Percentiles rank a stretch among this genome's conserved stretches.
phyloP scores from a whole-genome alignment of 2,888 invertebrate species.

The Apodemia duryi region DNA sequence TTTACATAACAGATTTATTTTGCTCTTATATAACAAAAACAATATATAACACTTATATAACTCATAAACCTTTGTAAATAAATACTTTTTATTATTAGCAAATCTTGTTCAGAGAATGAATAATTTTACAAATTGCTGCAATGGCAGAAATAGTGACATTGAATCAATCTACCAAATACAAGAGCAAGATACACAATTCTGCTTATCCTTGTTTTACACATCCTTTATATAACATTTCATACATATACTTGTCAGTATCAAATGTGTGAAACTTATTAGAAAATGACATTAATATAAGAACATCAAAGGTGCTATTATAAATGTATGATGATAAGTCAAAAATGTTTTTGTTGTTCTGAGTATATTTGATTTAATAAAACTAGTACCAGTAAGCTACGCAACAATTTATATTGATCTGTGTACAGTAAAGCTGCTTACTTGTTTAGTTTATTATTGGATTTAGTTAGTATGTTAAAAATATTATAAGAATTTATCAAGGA shows the following conservation, averaged over 20 bases:
- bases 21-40: slow-evolving; percentile 15
- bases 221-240: neutral
- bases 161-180: neutral
- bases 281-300: slow-evolving; percentile 2
- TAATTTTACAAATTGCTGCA: slow-evolving; percentile 7
- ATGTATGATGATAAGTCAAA: slow-evolving; percentile 2
- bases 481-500: slow-evolving; percentile 30
- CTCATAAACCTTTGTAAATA: slow-evolving; percentile 15
- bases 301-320: neutral
- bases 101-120: slow-evolving; percentile 9
- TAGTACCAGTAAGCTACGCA: slow-evolving; percentile 24
- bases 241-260: neutral
- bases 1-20: slow-evolving; percentile 24
- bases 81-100: slow-evolving; percentile 9
- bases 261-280: neutral
- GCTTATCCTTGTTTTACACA: slow-evolving; percentile 9
- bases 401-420: slow-evolving; percentile 21
- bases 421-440: slow-evolving; percentile 25
- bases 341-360: slow-evolving; percentile 8
- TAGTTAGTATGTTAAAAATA: slow-evolving; percentile 36
- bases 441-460: slow-evolving; percentile 22
- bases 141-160: neutral
- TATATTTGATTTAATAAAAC: neutral
- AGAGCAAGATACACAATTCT: slow-evolving; percentile 4
- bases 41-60: slow-evolving; percentile 15